Conservation (phyloP, 2,797 vertebrate species). For the Naso thynnoides region DNA sequence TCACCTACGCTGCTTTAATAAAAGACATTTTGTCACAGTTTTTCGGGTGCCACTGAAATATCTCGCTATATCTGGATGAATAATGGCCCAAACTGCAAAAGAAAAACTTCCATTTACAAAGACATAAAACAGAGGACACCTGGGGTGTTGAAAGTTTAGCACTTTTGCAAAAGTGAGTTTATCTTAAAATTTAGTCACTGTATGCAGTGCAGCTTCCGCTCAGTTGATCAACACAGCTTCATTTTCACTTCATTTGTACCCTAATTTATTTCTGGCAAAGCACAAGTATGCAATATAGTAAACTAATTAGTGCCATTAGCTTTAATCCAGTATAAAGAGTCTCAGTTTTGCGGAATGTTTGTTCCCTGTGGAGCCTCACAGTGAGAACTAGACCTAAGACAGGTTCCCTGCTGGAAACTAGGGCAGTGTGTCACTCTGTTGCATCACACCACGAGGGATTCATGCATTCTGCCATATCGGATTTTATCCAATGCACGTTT, state of each 20-base stretch:
- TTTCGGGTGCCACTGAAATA: too few relatives aligned
- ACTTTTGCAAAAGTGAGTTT: too few relatives aligned
- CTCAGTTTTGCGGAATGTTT: not conserved
- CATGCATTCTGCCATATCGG: constrained; percentile 48
- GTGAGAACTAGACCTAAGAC: constrained; percentile 54
- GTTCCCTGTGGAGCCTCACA: constrained; percentile 25
- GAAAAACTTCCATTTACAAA: not conserved
- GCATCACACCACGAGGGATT: constrained; percentile 61
- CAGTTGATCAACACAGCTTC: not conserved
- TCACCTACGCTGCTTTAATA: too few relatives aligned
- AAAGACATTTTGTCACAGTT: too few relatives aligned
- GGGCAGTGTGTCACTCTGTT: constrained; percentile 76
- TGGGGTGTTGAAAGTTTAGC: not conserved
- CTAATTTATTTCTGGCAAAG: constrained; percentile 17
- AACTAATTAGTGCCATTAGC: constrained; percentile 7
- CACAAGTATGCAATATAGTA: not conserved
- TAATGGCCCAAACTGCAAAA: not conserved
- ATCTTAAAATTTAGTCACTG: not conserved
- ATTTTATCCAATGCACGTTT: constrained; percentile 54
- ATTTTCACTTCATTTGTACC: constrained; percentile 1
- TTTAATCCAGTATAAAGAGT: constrained; percentile 9
- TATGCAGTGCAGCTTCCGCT: not conserved
- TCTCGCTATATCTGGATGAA: not conserved
- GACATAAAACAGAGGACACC: too few relatives aligned
- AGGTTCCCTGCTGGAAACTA: constrained; percentile 67